These are phyloP conservation scores for Chionodraco myersi DNA, from an alignment of 2,113 vertebrate species.

Conservation along the genomic window DNA sequence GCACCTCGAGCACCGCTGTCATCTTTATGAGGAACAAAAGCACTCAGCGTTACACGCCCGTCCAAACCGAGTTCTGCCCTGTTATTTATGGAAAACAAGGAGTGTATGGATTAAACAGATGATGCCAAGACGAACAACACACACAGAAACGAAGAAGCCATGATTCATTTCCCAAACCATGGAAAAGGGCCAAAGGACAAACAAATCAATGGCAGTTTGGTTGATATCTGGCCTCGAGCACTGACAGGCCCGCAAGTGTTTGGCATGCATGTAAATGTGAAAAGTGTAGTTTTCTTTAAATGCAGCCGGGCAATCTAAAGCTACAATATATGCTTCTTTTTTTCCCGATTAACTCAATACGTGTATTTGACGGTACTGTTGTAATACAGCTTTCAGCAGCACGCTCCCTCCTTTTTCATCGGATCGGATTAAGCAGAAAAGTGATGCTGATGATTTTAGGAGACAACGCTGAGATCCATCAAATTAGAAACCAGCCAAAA, in stretches of 20 bases:
- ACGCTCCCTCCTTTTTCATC: constrained; percentile 6
- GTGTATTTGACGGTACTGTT: constrained; percentile 2
- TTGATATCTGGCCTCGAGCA: constrained; percentile 73
- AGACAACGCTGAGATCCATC: constrained; percentile 65
- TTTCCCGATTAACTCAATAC: constrained; percentile 52
- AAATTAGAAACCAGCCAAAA: constrained; percentile 73
- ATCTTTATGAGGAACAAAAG: constrained; percentile 74
- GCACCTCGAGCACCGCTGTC: constrained; percentile 73
- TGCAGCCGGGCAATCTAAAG: constrained; percentile 25
- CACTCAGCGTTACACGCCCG: constrained; percentile 57
- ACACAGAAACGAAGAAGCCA: constrained; percentile 54
- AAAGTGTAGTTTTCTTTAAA: constrained; percentile 72
- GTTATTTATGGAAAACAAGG: constrained; percentile 79
- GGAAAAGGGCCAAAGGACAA: constrained; percentile 75
- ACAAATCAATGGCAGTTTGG: constrained; percentile 80
- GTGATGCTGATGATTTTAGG: constrained; percentile 56
- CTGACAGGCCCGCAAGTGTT: constrained; percentile 66
- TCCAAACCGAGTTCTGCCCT: constrained; percentile 65
- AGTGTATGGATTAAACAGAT: constrained; percentile 77
- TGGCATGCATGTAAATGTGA: constrained; percentile 72
- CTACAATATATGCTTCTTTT: constrained; percentile 39
- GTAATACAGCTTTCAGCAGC: constrained; percentile 23
- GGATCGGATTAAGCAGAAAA: constrained; percentile 34
- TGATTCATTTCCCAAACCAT: constrained; percentile 76
- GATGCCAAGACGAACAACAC: constrained; percentile 75